A percentile compares a stretch with the other conserved stretches of the same genome.
Conservation (phyloP, 92 coral and sea anemone genomes). For the Muricea muricata region DNA sequence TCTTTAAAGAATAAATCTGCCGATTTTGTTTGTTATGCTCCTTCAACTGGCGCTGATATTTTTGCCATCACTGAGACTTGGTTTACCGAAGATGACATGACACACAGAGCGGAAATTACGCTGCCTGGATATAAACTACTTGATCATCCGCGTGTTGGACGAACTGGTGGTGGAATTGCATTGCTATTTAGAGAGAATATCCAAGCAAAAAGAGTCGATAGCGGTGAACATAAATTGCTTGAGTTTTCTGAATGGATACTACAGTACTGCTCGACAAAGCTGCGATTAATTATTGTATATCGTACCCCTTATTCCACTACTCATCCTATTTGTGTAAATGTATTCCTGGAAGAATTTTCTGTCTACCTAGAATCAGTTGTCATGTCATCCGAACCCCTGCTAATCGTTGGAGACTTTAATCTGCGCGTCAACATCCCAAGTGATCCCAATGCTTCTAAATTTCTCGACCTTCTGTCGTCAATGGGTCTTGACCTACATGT, state of each 20-base stretch:
- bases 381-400: slow-evolving; percentile 42
- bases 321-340: slow-evolving; percentile 29
- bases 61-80: slow-evolving; percentile 63
- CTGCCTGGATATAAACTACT: slow-evolving; percentile 55
- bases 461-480: slow-evolving; percentile 38
- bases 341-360: slow-evolving; percentile 52
- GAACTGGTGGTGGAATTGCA: slow-evolving; percentile 59
- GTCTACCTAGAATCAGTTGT: slow-evolving; percentile 41
- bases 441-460: slow-evolving; percentile 14
- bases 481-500: slow-evolving; percentile 56
- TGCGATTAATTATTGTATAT: slow-evolving; percentile 38
- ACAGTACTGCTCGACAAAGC: background rate
- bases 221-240: slow-evolving; percentile 51
- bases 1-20: slow-evolving; percentile 67
- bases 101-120: slow-evolving; percentile 49
- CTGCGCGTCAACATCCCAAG: slow-evolving; percentile 1
- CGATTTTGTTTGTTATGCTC: slow-evolving; percentile 55
- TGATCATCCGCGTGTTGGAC: slow-evolving; percentile 50
- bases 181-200: slow-evolving; percentile 51
- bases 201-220: slow-evolving; percentile 33
- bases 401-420: slow-evolving; percentile 51
- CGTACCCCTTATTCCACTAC: slow-evolving; percentile 43
- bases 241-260: slow-evolving; percentile 69
- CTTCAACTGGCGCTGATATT: slow-evolving; percentile 47
- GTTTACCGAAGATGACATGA: slow-evolving; percentile 39